These are phyloP conservation scores for Ennomos fuscantarius DNA, from an alignment of 2,888 invertebrate species.

Conservation along the genomic window DNA sequence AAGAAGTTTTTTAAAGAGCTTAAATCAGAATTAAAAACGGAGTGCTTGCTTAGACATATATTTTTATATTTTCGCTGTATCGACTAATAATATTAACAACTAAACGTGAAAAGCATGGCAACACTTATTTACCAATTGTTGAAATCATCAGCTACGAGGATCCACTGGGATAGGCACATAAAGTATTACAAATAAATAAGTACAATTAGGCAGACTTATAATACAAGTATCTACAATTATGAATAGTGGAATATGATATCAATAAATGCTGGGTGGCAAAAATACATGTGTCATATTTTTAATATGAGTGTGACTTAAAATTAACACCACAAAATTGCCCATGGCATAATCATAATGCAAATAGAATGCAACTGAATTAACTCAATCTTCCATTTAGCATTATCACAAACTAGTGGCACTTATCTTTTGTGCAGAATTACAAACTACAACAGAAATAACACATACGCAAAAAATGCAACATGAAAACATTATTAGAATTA, in stretches of 20 bases:
- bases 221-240: background rate
- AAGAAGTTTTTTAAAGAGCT: no score
- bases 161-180: constrained; percentile 14
- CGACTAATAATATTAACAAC: constrained; percentile 56
- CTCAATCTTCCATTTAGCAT: constrained; percentile 35
- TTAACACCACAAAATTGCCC: constrained; percentile 27
- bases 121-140: constrained; percentile 36
- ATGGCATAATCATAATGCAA: constrained; percentile 32
- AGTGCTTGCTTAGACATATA: constrained; percentile 61
- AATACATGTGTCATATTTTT: constrained; percentile 36
- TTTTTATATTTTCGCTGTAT: constrained; percentile 61
- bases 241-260: constrained; percentile 33
- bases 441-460: constrained; percentile 42
- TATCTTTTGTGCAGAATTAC: constrained; percentile 57
- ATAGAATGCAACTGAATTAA: constrained; percentile 38
- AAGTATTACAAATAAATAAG: constrained; percentile 1
- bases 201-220: constrained; percentile 5
- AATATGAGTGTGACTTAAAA: constrained; percentile 38
- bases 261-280: constrained; percentile 40
- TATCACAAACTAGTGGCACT: constrained; percentile 49
- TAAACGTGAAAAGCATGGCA: constrained; percentile 62
- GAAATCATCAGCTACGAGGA: constrained; percentile 14
- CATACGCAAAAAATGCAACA: constrained; percentile 13
- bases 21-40: no score
- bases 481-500: constrained; percentile 43